Base-by-base conservation (phyloP, 2,797 vertebrate species). In the Chromobotia macracanthus region DNA sequence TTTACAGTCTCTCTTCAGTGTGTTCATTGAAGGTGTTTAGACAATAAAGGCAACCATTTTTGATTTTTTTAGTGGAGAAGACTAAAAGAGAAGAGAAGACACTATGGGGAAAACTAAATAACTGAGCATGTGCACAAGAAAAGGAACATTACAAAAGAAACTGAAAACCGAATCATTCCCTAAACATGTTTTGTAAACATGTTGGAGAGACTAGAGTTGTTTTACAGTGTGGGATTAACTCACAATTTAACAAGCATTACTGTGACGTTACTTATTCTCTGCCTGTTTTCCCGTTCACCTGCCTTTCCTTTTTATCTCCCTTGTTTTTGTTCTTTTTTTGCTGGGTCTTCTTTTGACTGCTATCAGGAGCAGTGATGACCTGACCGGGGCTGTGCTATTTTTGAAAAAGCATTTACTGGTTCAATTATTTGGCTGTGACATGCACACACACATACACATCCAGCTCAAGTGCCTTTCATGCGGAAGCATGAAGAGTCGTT, bases 401-500 rank as follows among this genome's bases (percentile, higher is more conserved):
- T 69, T 77, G 25, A 69, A 60, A 69, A 53, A 60, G 53, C 65
- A 35, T 69, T 77, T 69, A 69, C 53, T 60, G 55, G 65, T 77
- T 77, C 75, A 77, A 60, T 77, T 77, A 69, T 77, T 77, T 50
- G 48, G 53, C 75, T 69, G 13, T 1, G 15, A 41, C 38, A 44
- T 19, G n/a, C 31, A 13, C 16, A 48, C 21, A 3, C 12, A 48
- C 16, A 56, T 15, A 15, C 63, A 44, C 41, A 44, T 11, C 6
- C 35, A 58, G 18, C 51, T 77, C 64, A 77, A 77, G 75, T 77
- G 18, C 64, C 65, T 68, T 77, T 68, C 55, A 76, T 15, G 23
- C 74, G 21, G 38, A 58, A 68, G 41, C 38, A 12, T 68, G 38
- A 60, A 68, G 53, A 68, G 75, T 68, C 53, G 1, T 77, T 67